Evolutionary conservation across 92 coral and sea anemone species (phyloP).

Genomic region (Parazoanthus darwini): DNA sequence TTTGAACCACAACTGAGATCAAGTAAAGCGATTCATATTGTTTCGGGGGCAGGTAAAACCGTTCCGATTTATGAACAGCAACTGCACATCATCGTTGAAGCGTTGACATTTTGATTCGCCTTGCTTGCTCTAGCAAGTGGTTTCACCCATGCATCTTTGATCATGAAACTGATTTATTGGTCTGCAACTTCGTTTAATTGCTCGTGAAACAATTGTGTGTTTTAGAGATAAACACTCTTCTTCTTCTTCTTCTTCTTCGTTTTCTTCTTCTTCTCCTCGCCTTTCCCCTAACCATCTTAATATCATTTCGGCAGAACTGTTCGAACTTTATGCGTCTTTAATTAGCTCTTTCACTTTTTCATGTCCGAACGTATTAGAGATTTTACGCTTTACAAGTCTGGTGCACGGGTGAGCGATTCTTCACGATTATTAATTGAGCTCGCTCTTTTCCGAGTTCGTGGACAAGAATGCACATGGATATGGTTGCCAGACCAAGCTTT

Average conservation of each 20-base stretch:
- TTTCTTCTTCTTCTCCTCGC: not conserved
- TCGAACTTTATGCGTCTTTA: not conserved
- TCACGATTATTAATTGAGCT: not conserved
- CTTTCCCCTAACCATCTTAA: not conserved
- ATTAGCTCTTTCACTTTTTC: not conserved
- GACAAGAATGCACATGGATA: not conserved
- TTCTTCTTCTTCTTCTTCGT: too few relatives aligned
- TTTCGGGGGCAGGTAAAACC: conserved; percentile 16
- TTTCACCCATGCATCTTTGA: conserved; percentile 13
- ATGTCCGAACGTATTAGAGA: not conserved
- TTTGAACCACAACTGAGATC: not conserved
- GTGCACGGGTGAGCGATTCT: not conserved
- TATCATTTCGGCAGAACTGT: not conserved
- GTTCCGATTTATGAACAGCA: not conserved
- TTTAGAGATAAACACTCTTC: too few relatives aligned
- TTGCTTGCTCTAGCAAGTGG: not conserved
- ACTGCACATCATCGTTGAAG: not conserved
- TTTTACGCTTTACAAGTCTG: not conserved
- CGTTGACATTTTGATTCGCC: not conserved
- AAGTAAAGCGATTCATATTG: not conserved
- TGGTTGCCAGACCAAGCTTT: too few relatives aligned
- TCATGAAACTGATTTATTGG: not conserved
- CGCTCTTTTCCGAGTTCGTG: not conserved
- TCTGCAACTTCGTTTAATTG: not conserved
- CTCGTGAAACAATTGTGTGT: not conserved